Base-by-base conservation (phyloP, 2,888 invertebrate genomes). In the Cosmia trapezina region DNA sequence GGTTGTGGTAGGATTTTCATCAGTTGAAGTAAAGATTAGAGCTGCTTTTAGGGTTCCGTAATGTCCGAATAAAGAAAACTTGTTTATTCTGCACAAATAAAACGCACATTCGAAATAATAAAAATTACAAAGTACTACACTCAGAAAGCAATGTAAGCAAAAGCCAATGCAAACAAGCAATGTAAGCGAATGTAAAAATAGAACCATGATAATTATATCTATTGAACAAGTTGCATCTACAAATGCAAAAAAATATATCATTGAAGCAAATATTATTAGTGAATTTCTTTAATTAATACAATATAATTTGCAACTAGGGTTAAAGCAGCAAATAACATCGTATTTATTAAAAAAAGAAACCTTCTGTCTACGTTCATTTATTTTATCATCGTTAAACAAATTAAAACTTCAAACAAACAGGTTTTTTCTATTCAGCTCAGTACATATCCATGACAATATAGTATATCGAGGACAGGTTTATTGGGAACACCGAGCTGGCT, bases 401-500 rank as follows among this genome's bases (percentile, higher is more conserved):
- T 63, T 22, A 8, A 51, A 47, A 59, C 43, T 45, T 17, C 14
- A 63, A 62, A 73, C 49, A 54, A 65, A 79, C 47, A 51, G 9
- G 1, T 8, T 56, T 66, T 65, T 67, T 70, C 63, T 56, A 67
- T 76, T 60, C 57, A 53, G 12, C 22, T 17, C 11, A 17, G 6
- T 22, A 49, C 41, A 59, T 59, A 47, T 62, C 45, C 59, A 49
- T 61, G 37, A 51, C 33, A 57, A 37, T 76, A 70, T 28, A 53
- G 62, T 45, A 77, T 73, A 78, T 83, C 63, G 61, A 19, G 57
- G 76, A 81, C 73, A 82, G 85, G 78, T 88, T 85, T 88, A 90
- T 90, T 86, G 87, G 81, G 85, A 87, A 80, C 69, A 84, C 70
- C 79, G 83, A 76, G 78, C 81, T 33, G 77, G 85, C 80, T 86